Conservation (phyloP, 2,888 invertebrate species). For the Stenodema calcarata region DNA sequence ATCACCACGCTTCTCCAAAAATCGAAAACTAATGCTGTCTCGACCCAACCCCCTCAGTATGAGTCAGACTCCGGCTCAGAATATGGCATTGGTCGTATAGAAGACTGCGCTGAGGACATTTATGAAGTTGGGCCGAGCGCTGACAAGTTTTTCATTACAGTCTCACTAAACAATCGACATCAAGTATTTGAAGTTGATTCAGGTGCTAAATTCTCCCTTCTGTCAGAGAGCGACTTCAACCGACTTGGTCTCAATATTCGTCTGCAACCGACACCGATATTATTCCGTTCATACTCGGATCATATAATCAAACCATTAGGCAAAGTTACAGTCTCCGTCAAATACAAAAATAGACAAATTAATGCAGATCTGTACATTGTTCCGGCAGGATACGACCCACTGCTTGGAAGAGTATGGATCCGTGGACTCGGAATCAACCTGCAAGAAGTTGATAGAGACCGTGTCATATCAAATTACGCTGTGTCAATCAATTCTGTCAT, state of each 20-base stretch:
- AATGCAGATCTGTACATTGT: conserved; percentile 39
- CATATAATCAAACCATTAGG: conserved; percentile 24
- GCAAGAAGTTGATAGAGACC: neutral
- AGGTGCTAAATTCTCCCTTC: conserved; percentile 20
- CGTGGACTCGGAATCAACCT: conserved; percentile 31
- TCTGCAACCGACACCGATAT: conserved; percentile 25
- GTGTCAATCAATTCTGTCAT: conserved; percentile 7
- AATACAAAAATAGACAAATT: neutral
- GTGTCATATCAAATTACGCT: neutral
- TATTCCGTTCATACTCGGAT: conserved; percentile 33
- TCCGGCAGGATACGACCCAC: conserved; percentile 26
- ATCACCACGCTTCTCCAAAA: conserved; percentile 22
- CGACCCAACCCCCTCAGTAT: neutral
- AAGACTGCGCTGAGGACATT: neutral
- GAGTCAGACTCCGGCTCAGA: neutral
- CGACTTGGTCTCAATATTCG: conserved; percentile 22
- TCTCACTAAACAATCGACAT: conserved; percentile 26
- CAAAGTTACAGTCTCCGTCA: conserved; percentile 22
- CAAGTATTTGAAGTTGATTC: conserved; percentile 43
- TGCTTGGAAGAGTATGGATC: conserved; percentile 37
- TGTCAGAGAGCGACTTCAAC: conserved; percentile 36
- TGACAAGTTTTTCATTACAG: conserved; percentile 40
- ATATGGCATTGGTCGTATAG: neutral
- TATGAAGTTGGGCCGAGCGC: conserved; percentile 35
- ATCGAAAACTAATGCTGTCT: neutral